Conservation (phyloP, 2,888 invertebrate genomes). For the Heteropelma amictum region DNA sequence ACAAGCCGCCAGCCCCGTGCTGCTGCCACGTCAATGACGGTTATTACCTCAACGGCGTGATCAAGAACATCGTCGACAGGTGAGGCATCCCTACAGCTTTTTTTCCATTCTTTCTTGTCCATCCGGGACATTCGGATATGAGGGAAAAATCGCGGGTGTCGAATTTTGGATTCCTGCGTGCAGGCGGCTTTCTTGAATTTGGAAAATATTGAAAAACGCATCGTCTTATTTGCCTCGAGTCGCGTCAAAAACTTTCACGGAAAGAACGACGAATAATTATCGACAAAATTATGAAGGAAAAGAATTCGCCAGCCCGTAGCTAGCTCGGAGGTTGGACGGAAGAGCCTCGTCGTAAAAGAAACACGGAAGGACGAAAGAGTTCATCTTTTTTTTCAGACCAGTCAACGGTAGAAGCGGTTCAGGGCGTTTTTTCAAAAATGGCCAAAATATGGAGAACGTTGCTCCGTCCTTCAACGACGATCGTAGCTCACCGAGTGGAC, state of each 20-base stretch:
- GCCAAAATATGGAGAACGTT: conserved; percentile 64
- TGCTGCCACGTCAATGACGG: conserved; percentile 74
- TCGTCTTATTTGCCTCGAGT: too few relatives aligned
- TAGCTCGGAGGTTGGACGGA: neutral
- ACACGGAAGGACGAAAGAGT: neutral
- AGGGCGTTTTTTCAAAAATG: conserved; percentile 68
- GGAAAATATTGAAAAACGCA: too few relatives aligned
- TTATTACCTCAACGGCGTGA: conserved; percentile 74
- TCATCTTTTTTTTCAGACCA: conserved; percentile 56
- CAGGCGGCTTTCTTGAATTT: too few relatives aligned
- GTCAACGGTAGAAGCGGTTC: conserved; percentile 65
- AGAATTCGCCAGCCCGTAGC: neutral
- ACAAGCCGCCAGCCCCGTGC: conserved; percentile 72
- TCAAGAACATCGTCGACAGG: conserved; percentile 72
- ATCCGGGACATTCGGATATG: too few relatives aligned
- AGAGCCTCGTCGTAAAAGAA: neutral
- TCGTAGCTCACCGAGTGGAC: conserved; percentile 91
- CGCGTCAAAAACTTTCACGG: too few relatives aligned
- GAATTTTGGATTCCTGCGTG: too few relatives aligned
- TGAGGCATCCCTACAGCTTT: neutral
- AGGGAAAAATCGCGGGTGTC: too few relatives aligned
- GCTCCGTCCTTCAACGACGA: conserved; percentile 80
- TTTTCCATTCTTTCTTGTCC: too few relatives aligned
- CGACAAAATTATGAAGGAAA: too few relatives aligned
- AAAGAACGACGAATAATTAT: too few relatives aligned